Conservation (phyloP, 1,140 invertebrate species). For the Drosophila sp. region DNA sequence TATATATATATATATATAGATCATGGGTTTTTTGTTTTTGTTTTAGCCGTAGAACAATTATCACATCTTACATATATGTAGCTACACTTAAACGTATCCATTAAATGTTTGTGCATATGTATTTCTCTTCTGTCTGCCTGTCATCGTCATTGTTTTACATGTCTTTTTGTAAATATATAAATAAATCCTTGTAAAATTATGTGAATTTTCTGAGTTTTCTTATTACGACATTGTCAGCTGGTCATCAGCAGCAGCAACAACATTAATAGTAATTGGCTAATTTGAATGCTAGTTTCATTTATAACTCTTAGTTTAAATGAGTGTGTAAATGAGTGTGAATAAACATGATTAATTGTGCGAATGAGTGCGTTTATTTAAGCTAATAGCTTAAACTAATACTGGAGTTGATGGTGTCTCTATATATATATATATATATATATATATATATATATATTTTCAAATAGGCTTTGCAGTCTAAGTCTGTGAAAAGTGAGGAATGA, state of each 20-base stretch:
- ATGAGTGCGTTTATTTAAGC: too few species aligned
- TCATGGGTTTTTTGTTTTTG: constrained; percentile 43
- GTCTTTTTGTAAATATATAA: constrained; percentile 28
- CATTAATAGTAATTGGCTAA: neutral
- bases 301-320: too few species aligned
- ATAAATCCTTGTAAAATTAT: constrained; percentile 42
- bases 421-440: too few species aligned
- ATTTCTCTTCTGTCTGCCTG: constrained; percentile 36
- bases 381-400: too few species aligned
- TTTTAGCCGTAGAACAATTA: constrained; percentile 80
- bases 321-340: too few species aligned
- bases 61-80: constrained; percentile 76
- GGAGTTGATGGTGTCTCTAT: too few species aligned
- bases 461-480: too few species aligned
- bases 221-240: neutral
- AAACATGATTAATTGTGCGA: too few species aligned
- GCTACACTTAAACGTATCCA: constrained; percentile 79
- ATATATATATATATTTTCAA: too few species aligned
- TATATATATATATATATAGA: constrained; percentile 25
- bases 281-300: too few species aligned
- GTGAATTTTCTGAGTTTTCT: neutral
- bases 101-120: constrained; percentile 78
- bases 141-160: neutral
- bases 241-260: constrained; percentile 20
- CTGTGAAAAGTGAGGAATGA: too few species aligned